A percentile compares a stretch with the other conserved stretches of the same genome.
Conservation (phyloP, 2,113 vertebrate species). For the Lagopus muta region DNA sequence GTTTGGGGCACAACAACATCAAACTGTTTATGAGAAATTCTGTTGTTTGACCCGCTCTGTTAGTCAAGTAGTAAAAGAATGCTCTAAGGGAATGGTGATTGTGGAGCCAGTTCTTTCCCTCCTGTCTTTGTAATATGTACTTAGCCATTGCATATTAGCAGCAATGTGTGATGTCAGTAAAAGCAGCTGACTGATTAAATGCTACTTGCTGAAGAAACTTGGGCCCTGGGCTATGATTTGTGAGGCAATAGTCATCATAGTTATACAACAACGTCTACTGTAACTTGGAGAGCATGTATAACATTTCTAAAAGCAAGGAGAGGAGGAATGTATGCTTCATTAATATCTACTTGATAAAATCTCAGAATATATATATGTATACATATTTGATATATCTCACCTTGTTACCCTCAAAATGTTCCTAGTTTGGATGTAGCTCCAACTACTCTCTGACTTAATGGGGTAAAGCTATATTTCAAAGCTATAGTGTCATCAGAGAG, state of each 20-base stretch:
- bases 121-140: slow-evolving; percentile 53
- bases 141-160: background rate
- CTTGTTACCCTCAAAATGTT: slow-evolving; percentile 16
- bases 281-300: slow-evolving; percentile 1
- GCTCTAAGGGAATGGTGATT: slow-evolving; percentile 22
- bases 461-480: slow-evolving; percentile 1
- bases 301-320: slow-evolving; percentile 9
- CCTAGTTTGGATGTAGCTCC: background rate
- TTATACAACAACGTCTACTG: background rate
- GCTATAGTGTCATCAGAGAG: background rate
- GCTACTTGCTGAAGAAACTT: background rate
- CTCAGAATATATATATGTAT: background rate
- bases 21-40: background rate
- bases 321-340: background rate
- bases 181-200: slow-evolving; percentile 50
- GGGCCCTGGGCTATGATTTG: background rate
- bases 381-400: background rate
- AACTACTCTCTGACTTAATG: slow-evolving; percentile 4
- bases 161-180: slow-evolving; percentile 29
- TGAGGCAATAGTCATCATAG: background rate
- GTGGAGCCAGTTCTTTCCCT: slow-evolving; percentile 34
- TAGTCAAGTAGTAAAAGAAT: slow-evolving; percentile 48
- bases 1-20: background rate
- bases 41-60: background rate
- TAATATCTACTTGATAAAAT: slow-evolving; percentile 23